These are phyloP conservation scores for Spea bombifrons DNA, from an alignment of 2,113 vertebrate species.

Conservation along the genomic window DNA sequence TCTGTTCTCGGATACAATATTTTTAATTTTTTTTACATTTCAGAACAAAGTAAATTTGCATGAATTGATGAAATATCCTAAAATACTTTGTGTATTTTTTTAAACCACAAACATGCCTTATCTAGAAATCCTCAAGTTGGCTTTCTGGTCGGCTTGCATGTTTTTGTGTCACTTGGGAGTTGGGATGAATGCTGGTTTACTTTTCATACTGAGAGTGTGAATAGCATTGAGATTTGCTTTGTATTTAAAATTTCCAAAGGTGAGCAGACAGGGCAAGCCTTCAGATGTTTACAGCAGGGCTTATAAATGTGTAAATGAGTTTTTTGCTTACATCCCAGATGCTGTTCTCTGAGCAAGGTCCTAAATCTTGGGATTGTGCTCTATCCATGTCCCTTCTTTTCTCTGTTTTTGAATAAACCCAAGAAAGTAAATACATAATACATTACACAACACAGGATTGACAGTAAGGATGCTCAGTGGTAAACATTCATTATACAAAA, in stretches of 20 bases:
- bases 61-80: too few species aligned
- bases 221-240: conserved; percentile 43
- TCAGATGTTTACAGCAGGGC: conserved; percentile 25
- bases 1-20: too few species aligned
- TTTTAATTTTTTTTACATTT: too few species aligned
- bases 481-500: too few species aligned
- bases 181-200: conserved; percentile 13
- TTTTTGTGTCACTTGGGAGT: conserved; percentile 18
- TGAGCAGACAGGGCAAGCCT: conserved; percentile 24
- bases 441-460: too few species aligned
- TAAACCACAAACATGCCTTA: too few species aligned
- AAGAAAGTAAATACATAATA: too few species aligned
- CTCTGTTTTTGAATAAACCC: too few species aligned
- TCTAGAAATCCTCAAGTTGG: conserved; percentile 7
- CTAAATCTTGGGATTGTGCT: conserved; percentile 22
- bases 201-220: conserved; percentile 37
- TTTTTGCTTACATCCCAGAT: conserved; percentile 13
- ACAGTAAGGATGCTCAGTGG: too few species aligned
- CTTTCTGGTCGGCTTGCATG: conserved; percentile 1
- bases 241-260: conserved; percentile 39
- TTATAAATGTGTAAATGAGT: conserved; percentile 43
- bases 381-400: background rate
- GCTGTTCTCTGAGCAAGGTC: conserved; percentile 1
- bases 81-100: too few species aligned
- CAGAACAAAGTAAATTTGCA: too few species aligned